Base-by-base conservation (phyloP, 1,140 invertebrate species). In the Scaptomyza pallida region DNA sequence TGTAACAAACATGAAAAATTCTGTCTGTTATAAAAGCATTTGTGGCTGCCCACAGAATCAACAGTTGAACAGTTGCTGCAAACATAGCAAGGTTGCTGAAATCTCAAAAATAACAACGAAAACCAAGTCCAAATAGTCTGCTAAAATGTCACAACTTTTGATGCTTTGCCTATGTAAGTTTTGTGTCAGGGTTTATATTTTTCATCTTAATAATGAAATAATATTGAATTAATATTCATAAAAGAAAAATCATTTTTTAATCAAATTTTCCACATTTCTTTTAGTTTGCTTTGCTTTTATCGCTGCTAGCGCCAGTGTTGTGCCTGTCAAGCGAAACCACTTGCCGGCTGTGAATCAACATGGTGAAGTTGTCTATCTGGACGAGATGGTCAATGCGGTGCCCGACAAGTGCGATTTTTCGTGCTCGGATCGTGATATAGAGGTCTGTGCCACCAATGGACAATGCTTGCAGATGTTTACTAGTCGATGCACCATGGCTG, bases 1-100 rank as follows among this genome's bases (percentile, higher is more conserved):
- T 15, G 21, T 16, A 56, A 10, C 16, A 41, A 41, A 30, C 26
- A 30, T n/a, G n/a, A 9, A 30, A 69, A 35, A 50, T 21, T 50
- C 41, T 41, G 44, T 55, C 48, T 48, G 44, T 50, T 85, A 85
- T 81, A 85, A 85, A 85, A 64, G 51, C 60, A 47, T 50, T 47
- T 40, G 13, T 30, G 21, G 5, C 35, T 8, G 8, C 2, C 10
- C n/a, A 30, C 30, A 65, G 40, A 75, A 52, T 48, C 35, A 47
- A 69, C 79, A 85, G 79, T 85, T 79, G 21, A 70, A 80, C 80
- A 85, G 80, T 85, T 80, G 68, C 76, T 86, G 72, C 33, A 12
- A n/a, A 59, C 35, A 67, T 73, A 78, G 82, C 65, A 81, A 85
- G 81, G 81, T 83, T 57, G 55, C 65, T 55, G 26, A 30, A 30